phyloP scores from a whole-genome alignment of 2,113 vertebrate genomes.

The Sarotherodon lohbergeri region DNA sequence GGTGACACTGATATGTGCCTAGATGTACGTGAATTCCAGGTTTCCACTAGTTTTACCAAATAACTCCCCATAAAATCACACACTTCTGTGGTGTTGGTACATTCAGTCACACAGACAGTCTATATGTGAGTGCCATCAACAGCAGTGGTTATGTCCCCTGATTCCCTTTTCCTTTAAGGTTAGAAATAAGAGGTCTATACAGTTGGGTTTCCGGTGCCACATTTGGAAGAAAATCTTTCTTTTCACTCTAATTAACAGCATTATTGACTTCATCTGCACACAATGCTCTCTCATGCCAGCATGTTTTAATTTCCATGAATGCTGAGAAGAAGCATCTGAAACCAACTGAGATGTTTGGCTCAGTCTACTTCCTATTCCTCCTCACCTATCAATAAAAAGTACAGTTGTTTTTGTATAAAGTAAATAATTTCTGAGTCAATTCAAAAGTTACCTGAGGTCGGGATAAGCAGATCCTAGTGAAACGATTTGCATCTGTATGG shows the following conservation, averaged over 20 bases:
- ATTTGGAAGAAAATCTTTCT: neutral
- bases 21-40: neutral
- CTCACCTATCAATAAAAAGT: too few relatives aligned
- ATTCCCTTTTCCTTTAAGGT: neutral
- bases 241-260: neutral
- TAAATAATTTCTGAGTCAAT: accelerated
- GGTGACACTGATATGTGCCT: neutral
- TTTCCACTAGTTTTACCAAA: neutral
- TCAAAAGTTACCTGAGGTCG: conserved; percentile 80
- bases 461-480: conserved; percentile 69
- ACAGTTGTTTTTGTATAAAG: too few relatives aligned
- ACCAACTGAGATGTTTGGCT: neutral
- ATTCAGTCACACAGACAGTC: too few relatives aligned
- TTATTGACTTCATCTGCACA: neutral
- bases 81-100: accelerated
- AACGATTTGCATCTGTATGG: conserved; percentile 83
- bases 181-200: neutral
- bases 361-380: neutral
- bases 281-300: too few relatives aligned
- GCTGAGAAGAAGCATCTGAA: too few relatives aligned
- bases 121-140: neutral
- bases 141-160: neutral
- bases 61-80: neutral
- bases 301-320: neutral
- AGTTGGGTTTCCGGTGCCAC: neutral